phyloP scores from a whole-genome alignment of 1,140 invertebrate species.

The Tetraneura akinire region DNA sequence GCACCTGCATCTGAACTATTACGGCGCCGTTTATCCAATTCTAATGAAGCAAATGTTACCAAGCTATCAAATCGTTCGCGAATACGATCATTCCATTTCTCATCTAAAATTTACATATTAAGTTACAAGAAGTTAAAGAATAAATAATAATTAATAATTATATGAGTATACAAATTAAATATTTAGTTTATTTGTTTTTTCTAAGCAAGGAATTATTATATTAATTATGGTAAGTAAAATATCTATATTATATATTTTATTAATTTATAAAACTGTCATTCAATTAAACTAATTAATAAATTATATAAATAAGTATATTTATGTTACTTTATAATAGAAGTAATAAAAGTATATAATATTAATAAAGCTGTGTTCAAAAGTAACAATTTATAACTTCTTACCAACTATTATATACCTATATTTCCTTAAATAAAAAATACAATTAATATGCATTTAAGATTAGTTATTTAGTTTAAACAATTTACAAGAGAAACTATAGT shows the following conservation, averaged over 20 bases:
- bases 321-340: too few relatives aligned
- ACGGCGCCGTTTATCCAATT: conserved; percentile 76
- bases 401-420: too few relatives aligned
- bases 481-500: too few relatives aligned
- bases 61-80: conserved; percentile 83
- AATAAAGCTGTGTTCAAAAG: too few relatives aligned
- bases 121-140: not conserved
- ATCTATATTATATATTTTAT: conserved; percentile 3
- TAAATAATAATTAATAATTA: not conserved
- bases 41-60: conserved; percentile 82
- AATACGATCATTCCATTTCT: conserved; percentile 81
- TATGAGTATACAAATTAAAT: conserved; percentile 6
- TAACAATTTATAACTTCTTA: too few relatives aligned
- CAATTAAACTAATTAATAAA: not conserved
- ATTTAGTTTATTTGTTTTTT: not conserved
- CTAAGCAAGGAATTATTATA: not conserved
- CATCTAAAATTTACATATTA: conserved; percentile 56
- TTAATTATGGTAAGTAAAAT: not conserved
- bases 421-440: too few relatives aligned
- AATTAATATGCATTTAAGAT: too few relatives aligned
- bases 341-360: too few relatives aligned
- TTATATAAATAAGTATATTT: not conserved
- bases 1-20: conserved; percentile 68
- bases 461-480: too few relatives aligned
- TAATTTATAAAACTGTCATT: not conserved